A percentile compares a stretch with the other conserved stretches of the same genome.
phyloP scores from a whole-genome alignment of 2,797 vertebrate species.

The Pteropus rufus region DNA sequence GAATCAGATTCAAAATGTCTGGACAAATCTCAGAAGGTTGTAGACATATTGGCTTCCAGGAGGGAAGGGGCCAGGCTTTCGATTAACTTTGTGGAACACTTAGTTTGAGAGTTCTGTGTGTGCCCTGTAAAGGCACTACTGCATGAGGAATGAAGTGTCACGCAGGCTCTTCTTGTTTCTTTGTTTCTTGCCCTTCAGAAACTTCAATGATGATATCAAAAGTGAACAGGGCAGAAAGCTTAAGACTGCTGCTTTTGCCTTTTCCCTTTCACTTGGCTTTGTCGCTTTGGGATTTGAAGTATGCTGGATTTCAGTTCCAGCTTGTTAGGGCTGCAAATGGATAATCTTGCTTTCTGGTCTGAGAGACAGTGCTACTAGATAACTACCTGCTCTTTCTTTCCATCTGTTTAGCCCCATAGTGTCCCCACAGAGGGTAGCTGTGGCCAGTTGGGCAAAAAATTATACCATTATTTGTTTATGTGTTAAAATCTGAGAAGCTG shows the following conservation, averaged over 20 bases:
- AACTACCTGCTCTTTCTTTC: neutral
- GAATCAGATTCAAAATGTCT: neutral
- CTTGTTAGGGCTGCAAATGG: neutral
- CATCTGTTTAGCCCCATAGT: neutral
- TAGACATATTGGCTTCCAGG: neutral
- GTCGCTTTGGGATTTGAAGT: conserved; percentile 21
- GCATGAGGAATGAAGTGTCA: rapidly evolving
- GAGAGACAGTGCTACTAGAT: neutral
- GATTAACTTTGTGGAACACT: neutral
- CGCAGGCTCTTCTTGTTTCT: neutral
- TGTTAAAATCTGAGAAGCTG: neutral
- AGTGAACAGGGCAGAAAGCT: neutral
- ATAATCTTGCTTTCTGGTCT: neutral
- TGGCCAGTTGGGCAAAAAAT: neutral
- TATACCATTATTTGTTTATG: neutral
- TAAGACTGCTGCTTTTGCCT: neutral
- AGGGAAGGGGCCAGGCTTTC: neutral
- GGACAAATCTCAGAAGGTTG: neutral
- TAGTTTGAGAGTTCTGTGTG: neutral
- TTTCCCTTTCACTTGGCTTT: neutral
- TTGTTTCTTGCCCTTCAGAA: neutral
- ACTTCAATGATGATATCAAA: neutral
- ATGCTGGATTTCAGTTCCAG: neutral
- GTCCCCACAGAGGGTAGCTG: neutral
- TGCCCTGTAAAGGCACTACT: neutral